phyloP scores from a whole-genome alignment of 2,113 vertebrate genomes.

The Dipodomys ordii region DNA sequence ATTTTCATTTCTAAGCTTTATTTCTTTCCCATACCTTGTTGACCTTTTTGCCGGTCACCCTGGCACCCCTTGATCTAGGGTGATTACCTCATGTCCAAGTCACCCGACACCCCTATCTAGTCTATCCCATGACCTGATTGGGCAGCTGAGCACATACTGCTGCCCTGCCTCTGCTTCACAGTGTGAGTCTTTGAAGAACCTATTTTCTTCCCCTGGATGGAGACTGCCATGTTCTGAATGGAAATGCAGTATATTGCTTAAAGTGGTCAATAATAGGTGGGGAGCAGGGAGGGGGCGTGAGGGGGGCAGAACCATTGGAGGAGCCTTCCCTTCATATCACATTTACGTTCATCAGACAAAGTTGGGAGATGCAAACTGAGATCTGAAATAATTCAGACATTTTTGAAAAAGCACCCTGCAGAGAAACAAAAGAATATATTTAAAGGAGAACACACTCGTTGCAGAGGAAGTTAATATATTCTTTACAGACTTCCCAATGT shows the following conservation, averaged over 20 bases:
- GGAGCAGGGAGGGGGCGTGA: not conserved
- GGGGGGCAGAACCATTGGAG: not conserved
- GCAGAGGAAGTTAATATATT: conserved; percentile 65
- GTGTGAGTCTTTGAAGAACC: conserved; percentile 9
- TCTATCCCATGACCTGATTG: conserved; percentile 54
- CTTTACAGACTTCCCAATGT: conserved; percentile 78
- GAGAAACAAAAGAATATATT: conserved; percentile 79
- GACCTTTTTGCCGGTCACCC: not conserved
- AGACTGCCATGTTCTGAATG: not conserved
- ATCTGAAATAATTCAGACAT: conserved; percentile 76
- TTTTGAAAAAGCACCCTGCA: conserved; percentile 76
- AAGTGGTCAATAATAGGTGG: not conserved
- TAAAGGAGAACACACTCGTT: conserved; percentile 73
- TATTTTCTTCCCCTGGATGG: not conserved
- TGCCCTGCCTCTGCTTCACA: not conserved
- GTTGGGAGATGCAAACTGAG: conserved; percentile 73
- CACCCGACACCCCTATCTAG: conserved; percentile 26
- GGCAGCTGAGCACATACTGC: conserved; percentile 46
- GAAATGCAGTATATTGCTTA: conserved; percentile 55
- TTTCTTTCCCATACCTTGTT: not conserved
- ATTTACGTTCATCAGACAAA: conserved; percentile 74
- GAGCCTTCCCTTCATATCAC: conserved; percentile 60
- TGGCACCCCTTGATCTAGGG: not conserved
- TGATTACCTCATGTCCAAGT: not conserved
- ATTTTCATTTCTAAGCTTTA: conserved; percentile 19